Evolutionary conservation across 2,888 invertebrate genomes (phyloP).

Genomic region (Himalopsyche anomala): DNA sequence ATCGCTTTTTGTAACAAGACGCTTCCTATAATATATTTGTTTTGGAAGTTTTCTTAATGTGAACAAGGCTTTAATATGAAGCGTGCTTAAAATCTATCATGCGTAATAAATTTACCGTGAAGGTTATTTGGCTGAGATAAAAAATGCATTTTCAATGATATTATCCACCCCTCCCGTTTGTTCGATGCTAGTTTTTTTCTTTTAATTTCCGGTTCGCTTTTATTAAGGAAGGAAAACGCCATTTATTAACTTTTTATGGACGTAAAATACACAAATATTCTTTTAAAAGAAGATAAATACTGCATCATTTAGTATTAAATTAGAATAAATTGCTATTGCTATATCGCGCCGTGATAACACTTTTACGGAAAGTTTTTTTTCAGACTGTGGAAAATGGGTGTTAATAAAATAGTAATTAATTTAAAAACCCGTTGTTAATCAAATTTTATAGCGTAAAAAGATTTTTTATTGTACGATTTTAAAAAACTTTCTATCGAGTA

Average conservation of each 20-base stretch:
- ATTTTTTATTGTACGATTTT: too few species aligned
- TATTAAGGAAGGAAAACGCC: constrained; percentile 36
- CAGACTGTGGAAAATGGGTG: neutral
- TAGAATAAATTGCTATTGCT: constrained; percentile 34
- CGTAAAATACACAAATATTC: constrained; percentile 37
- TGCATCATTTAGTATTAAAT: constrained; percentile 42
- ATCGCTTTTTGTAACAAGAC: too few species aligned
- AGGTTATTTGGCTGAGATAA: constrained; percentile 21
- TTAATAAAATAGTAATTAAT: constrained; percentile 32
- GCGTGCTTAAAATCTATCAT: constrained; percentile 23
- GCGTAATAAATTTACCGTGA: constrained; percentile 27
- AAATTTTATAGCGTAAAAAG: neutral
- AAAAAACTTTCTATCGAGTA: too few species aligned
- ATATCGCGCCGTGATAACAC: constrained; percentile 1
- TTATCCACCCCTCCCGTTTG: constrained; percentile 29
- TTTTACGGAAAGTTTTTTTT: neutral
- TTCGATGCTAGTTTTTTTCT: constrained; percentile 43
- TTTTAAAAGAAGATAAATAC: constrained; percentile 35
- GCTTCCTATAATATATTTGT: too few species aligned
- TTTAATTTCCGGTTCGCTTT: constrained; percentile 43
- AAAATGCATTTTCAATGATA: constrained; percentile 43
- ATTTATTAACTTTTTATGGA: constrained; percentile 42
- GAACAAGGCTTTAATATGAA: too few species aligned
- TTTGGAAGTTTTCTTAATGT: too few species aligned
- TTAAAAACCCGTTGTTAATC: neutral